Base-by-base conservation (phyloP, 2,888 invertebrate genomes). In the Nipponacmea schrenckii region DNA sequence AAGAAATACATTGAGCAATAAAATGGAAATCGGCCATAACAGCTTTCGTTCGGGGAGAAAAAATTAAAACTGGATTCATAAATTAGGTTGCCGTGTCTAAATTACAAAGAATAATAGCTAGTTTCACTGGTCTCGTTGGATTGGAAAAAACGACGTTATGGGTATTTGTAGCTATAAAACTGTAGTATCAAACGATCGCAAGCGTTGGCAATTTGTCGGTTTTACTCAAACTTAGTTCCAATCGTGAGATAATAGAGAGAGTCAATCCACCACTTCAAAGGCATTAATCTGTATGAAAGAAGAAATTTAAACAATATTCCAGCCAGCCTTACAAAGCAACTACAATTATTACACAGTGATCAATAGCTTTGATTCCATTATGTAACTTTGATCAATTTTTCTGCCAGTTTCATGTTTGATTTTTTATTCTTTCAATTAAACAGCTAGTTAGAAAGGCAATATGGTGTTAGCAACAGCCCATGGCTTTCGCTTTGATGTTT, bases 341-440 rank as follows among this genome's bases (percentile, higher is more conserved):
- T 56, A 56, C 24, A 56, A 56, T 56, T 56, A 56, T 56, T 56
- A 56, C 20, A 56, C 20, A 56, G 20, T 56, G 56, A 56, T 56
- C 56, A 56, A 56, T 56, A 20, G 56, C 56, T 56, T 56, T 56
- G 56, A 56, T 56, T 56, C 56, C 24, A 56, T 56, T 56, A 56
- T 56, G 56, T 56, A 56, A 56, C 56, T 56, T 56, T 56, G 56
- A 56, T 56, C 56, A 56, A 56, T 56, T 56, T 56, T 56, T 24
- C 56, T 56, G 56, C 56, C 56, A 14, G 56, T 56, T 56, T 56
- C 24, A 20, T 56, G 20, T 20, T 56, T 56, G 20, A 24, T 24
- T 56, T 56, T 56, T 56, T 56, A 56, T 56, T 56, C 56, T 56
- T 24, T 56, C 56, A 56, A 56, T 56, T 56, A 56, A 56, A 56